Conservation (phyloP, 2,888 invertebrate species). For the Parapristionchus giblindavisi region DNA sequence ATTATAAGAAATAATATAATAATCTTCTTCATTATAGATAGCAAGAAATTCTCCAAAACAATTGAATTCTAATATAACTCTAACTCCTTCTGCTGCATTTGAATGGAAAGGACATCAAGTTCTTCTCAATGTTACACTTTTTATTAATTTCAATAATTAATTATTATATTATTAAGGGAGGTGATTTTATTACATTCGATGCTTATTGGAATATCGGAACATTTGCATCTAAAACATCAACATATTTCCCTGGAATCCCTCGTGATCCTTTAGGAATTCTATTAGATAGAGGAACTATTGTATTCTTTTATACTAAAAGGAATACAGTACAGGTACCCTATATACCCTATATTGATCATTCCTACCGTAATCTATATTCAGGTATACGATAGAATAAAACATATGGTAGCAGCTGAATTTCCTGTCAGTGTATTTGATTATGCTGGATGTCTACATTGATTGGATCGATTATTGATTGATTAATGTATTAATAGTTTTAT, state of each 20-base stretch:
- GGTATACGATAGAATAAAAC: slow-evolving; percentile 32
- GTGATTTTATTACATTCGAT: slow-evolving; percentile 64
- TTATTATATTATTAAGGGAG: slow-evolving; percentile 44
- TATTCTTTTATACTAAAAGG: slow-evolving; percentile 60
- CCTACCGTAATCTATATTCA: neutral
- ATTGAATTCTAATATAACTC: slow-evolving; percentile 22
- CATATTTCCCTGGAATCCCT: slow-evolving; percentile 57
- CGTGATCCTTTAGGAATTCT: slow-evolving; percentile 62
- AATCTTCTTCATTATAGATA: slow-evolving; percentile 11
- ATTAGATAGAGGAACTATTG: slow-evolving; percentile 53
- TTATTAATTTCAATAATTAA: neutral
- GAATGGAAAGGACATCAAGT: slow-evolving; percentile 38
- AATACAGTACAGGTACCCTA: slow-evolving; percentile 57
- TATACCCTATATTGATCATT: neutral
- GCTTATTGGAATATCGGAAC: slow-evolving; percentile 65
- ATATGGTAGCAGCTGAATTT: slow-evolving; percentile 9
- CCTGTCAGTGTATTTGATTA: slow-evolving; percentile 28
- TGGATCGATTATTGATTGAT: too few relatives aligned
- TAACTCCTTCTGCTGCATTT: slow-evolving; percentile 26
- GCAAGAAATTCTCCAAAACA: slow-evolving; percentile 23
- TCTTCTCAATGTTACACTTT: slow-evolving; percentile 8
- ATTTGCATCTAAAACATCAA: slow-evolving; percentile 48
- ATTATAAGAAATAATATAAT: neutral
- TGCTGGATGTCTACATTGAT: slow-evolving; percentile 18
- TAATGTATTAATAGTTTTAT: too few relatives aligned